Percentiles rank a stretch among this genome's conserved stretches.
These are phyloP conservation scores for Syngnathus scovelli DNA, from an alignment of 2,113 vertebrate genomes.

Conservation along the genomic window DNA sequence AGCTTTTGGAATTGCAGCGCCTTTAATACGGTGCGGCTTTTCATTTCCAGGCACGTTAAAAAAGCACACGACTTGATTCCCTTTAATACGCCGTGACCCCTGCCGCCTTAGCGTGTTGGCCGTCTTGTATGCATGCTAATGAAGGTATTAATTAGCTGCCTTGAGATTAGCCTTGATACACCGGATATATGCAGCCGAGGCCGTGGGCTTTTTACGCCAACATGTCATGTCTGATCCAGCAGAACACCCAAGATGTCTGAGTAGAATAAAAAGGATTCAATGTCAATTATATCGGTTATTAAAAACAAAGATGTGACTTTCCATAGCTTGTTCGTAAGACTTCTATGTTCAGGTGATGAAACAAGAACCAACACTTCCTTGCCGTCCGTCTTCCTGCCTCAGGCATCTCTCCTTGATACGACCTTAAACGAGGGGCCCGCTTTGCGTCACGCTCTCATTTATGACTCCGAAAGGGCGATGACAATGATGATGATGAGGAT, in stretches of 20 bases:
- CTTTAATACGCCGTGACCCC: constrained; percentile 42
- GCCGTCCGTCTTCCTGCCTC: constrained; percentile 32
- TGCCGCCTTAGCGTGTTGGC: constrained; percentile 25
- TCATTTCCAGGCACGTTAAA: constrained; percentile 14
- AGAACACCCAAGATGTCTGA: neutral
- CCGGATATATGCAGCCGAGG: constrained; percentile 28
- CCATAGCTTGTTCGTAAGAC: neutral
- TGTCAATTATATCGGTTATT: neutral
- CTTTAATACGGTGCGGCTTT: neutral
- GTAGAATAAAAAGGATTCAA: constrained; percentile 21
- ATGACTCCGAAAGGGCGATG: constrained; percentile 28
- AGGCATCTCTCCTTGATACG: constrained; percentile 52
- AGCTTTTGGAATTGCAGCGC: neutral
- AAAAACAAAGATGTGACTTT: neutral
- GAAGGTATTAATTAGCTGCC: constrained; percentile 60
- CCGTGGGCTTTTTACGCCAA: constrained; percentile 33
- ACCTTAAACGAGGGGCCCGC: constrained; percentile 46
- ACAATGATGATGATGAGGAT: constrained; percentile 4
- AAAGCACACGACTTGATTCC: constrained; percentile 18
- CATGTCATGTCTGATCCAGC: constrained; percentile 9
- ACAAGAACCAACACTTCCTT: constrained; percentile 20
- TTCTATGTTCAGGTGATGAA: constrained; percentile 17
- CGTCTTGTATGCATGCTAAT: constrained; percentile 54
- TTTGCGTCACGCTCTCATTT: constrained; percentile 40
- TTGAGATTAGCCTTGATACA: constrained; percentile 49